Conservation (phyloP, 2,113 vertebrate genomes). For the Donacobius atricapilla region DNA sequence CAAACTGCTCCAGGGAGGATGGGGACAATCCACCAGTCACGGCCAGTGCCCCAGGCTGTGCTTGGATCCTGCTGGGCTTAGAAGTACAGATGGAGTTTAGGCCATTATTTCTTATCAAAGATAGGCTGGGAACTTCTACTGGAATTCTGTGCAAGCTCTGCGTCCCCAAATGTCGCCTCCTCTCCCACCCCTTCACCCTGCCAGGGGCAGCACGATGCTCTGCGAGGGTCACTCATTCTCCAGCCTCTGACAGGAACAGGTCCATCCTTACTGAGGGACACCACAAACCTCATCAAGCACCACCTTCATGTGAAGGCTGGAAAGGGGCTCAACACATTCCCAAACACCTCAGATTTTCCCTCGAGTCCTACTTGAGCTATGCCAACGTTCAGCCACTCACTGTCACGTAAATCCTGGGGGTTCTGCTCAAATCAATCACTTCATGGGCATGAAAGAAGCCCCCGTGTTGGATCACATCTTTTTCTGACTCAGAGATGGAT, state of each 20-base stretch:
- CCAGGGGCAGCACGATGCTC: neutral
- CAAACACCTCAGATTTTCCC: neutral
- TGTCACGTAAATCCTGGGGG: rapidly evolving
- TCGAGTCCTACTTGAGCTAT: neutral
- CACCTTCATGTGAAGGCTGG: neutral
- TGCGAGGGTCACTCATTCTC: neutral
- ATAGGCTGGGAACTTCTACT: neutral
- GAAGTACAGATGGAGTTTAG: neutral
- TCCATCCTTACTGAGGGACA: neutral
- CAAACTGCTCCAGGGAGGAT: neutral
- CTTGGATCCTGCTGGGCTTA: neutral
- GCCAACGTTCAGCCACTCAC: neutral
- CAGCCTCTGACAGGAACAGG: neutral
- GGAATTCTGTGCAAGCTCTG: neutral
- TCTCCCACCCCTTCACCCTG: neutral
- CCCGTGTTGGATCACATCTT: no score
- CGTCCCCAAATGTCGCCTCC: neutral
- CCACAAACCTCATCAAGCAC: neutral
- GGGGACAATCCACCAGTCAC: neutral
- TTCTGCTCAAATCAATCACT: neutral
- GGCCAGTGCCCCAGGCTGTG: neutral
- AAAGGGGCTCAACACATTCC: neutral
- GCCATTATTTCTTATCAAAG: neutral
- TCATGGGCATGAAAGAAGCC: neutral
- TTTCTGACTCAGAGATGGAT: no score